Evolutionary conservation across 2,797 vertebrate genomes (phyloP).

Genomic region (Macroramphosus scolopax): DNA sequence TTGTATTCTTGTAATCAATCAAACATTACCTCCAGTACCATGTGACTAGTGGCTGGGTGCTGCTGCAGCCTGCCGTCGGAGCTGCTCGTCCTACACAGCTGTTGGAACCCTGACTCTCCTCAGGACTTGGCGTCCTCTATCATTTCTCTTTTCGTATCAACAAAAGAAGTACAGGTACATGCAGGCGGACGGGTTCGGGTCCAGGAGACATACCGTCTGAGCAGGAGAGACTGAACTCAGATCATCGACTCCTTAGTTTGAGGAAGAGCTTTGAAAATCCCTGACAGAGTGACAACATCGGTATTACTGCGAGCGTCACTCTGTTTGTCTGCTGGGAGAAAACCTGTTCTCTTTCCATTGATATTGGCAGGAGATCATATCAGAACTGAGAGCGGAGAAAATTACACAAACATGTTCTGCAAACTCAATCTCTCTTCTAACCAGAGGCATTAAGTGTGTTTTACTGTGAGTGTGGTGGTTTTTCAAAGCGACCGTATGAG

Average conservation of each 20-base stretch:
- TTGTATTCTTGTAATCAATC: slow-evolving; percentile 14
- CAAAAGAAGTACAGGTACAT: too few species aligned
- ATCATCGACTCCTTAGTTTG: too few species aligned
- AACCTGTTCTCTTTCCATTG: slow-evolving; percentile 4
- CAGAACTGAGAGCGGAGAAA: slow-evolving; percentile 12
- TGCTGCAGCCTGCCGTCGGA: slow-evolving; percentile 21
- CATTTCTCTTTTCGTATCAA: not conserved
- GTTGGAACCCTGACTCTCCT: slow-evolving; percentile 7
- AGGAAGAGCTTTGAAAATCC: slow-evolving; percentile 2
- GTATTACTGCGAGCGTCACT: too few species aligned
- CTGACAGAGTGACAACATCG: slow-evolving; percentile 8
- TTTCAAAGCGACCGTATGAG: not conserved
- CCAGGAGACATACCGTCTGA: too few species aligned
- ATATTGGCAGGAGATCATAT: slow-evolving; percentile 23
- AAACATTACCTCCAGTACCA: too few species aligned
- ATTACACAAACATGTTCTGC: slow-evolving; percentile 18
- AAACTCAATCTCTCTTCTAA: slow-evolving; percentile 7
- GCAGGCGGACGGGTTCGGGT: too few species aligned
- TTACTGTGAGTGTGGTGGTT: not conserved
- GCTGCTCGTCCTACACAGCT: slow-evolving; percentile 25
- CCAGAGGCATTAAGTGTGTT: not conserved
- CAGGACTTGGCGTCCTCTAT: too few species aligned
- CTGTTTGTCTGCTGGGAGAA: slow-evolving; percentile 2
- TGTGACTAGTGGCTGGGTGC: slow-evolving; percentile 12
- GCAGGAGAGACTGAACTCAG: too few species aligned